A percentile compares a stretch with the other conserved stretches of the same genome.
phyloP scores from a whole-genome alignment of 2,797 vertebrate genomes.

The Enteromius argenteus region DNA sequence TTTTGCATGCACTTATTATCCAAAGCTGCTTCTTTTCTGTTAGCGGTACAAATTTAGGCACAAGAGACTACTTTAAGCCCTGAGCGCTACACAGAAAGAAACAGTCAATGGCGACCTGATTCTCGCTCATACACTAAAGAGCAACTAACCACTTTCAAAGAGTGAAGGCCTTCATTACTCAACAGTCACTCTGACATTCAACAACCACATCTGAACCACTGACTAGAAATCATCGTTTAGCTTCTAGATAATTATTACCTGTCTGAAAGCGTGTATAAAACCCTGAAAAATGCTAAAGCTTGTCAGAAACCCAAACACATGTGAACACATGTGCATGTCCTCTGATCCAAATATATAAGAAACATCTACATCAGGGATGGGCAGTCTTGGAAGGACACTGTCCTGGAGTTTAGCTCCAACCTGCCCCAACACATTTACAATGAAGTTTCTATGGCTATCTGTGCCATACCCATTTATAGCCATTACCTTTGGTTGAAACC shows the following conservation, averaged over 20 bases:
- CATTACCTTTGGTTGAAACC: neutral
- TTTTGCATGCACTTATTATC: conserved; percentile 18
- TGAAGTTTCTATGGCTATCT: neutral
- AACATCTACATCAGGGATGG: neutral
- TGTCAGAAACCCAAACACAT: neutral
- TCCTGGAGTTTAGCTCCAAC: neutral
- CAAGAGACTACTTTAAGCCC: conserved; percentile 17
- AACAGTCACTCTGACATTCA: conserved; percentile 21
- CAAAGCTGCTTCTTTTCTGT: conserved; percentile 2
- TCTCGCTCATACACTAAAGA: conserved; percentile 10
- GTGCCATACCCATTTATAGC: neutral
- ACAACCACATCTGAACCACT: conserved; percentile 33
- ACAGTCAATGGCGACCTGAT: neutral
- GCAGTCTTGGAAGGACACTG: neutral
- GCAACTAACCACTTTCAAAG: neutral
- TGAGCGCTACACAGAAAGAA: conserved; percentile 24
- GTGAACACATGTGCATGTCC: neutral
- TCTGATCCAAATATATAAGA: neutral
- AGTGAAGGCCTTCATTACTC: conserved; percentile 39
- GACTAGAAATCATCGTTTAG: conserved; percentile 34
- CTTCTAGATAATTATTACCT: conserved; percentile 36
- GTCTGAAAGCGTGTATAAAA: neutral
- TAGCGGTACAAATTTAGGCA: conserved; percentile 14
- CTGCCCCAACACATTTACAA: neutral
- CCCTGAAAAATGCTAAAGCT: neutral